Base-by-base conservation (phyloP, 2,113 vertebrate genomes). In the Sceloporus undulatus region DNA sequence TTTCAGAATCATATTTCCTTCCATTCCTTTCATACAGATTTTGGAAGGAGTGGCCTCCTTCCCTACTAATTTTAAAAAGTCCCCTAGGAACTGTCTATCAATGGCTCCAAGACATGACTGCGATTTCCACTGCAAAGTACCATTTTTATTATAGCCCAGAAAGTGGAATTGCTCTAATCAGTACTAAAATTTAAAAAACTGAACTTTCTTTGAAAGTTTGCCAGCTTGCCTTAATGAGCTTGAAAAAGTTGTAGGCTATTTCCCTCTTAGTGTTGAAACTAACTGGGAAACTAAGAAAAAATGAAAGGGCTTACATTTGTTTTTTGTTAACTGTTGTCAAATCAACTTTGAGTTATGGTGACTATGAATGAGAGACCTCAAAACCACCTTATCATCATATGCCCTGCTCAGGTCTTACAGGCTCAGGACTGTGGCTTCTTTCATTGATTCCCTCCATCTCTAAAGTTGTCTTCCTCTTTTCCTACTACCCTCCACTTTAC, bases 31-130 rank as follows among this genome's bases (percentile, higher is more conserved):
- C 84, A 65, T 56, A 52, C n/a, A 34, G 62, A 66, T 52, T 79
- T 92, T 83, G 38, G 38, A 81, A 80, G 65, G 62, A 81, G 85
- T 62, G 71, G 86, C 59, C 25, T 85, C 66, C 85, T 76, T 56
- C 42, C 19, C 52, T 88, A 9, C 59, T 79, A 85, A 84, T 85
- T 90, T 59, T 65, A 27, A 80, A 2, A n/a, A n/a, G 3, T 6
- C 48, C 7, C 11, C 10, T 14, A 34, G 65, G 79, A 86, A 76
- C 3, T 27, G 5, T 82, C 42, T 81, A 3, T 82, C 38, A 79
- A 13, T 76, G 48, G 8, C n/a, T 83, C 16, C 52, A 54, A 27
- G 62, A 87, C 18, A 73, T 14, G 78, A 54, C 38, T 59, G 0
- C 11, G 40, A 70, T 56, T 87, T 88, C 9, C 18, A 84, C 34